These are phyloP conservation scores for Caenorhabditis parvicauda DNA, from an alignment of 2,888 invertebrate species.

Conservation along the genomic window DNA sequence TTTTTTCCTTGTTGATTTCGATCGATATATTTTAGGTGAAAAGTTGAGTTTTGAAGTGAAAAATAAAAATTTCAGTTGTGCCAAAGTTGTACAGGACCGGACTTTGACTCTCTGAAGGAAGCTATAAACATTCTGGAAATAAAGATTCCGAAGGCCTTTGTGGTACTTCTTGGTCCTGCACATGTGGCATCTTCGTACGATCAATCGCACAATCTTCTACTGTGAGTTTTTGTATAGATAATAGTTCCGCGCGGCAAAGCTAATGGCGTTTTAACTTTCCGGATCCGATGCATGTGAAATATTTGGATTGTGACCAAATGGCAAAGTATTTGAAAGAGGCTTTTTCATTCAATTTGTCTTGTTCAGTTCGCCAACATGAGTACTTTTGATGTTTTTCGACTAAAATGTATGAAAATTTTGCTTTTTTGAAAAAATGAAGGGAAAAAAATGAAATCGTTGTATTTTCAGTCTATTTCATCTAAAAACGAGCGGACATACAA, in stretches of 20 bases:
- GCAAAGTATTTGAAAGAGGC: too few relatives aligned
- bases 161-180: conserved; percentile 55
- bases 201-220: conserved; percentile 51
- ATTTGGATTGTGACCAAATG: too few relatives aligned
- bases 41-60: not conserved
- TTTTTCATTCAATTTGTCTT: too few relatives aligned
- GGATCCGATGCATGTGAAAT: too few relatives aligned
- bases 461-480: too few relatives aligned
- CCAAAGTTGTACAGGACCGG: conserved; percentile 41
- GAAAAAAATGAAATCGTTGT: conserved; percentile 5
- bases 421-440: conserved; percentile 1
- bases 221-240: conserved; percentile 18
- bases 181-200: conserved; percentile 51
- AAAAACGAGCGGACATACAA: too few relatives aligned
- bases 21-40: not conserved
- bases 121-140: conserved; percentile 49
- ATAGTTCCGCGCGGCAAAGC: too few relatives aligned
- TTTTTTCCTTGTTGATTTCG: not conserved
- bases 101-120: conserved; percentile 39
- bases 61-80: conserved; percentile 40
- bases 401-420: not conserved
- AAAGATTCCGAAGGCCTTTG: conserved; percentile 53
- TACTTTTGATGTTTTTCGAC: too few relatives aligned
- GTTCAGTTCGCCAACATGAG: too few relatives aligned
- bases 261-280: too few relatives aligned